Base-by-base conservation (phyloP, 2,797 vertebrate species). In the Hoplostethus mediterraneus region DNA sequence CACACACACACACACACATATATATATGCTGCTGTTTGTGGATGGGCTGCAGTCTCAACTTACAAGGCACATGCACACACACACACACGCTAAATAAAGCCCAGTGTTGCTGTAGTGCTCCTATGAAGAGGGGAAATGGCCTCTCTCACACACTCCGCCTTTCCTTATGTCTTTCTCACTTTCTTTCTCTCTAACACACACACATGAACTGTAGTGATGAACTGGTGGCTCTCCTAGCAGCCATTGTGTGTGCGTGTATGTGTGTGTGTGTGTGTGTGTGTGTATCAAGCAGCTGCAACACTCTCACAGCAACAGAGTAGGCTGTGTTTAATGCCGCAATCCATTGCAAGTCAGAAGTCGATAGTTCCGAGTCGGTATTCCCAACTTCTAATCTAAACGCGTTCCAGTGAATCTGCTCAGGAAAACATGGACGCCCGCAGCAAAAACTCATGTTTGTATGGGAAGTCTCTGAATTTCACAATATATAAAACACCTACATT, bases 61-160 rank as follows among this genome's bases (percentile, higher is more conserved):
- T 54, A 54, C 49, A 45, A 60, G 3, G 3, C 28, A 47, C 58
- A 57, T 9, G 36, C 40, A 49, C 11, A 49, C 14, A 47, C 14
- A 47, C 13, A 57, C 42, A 63, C 36, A 28, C 9, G 2, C 47
- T 54, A 67, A 65, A 77, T 71, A 77, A 62, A 70, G 28, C 7
- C 16, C 11, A 17, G 56, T 3, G 7, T 67, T 21, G 40, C 30
- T 63, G 52, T 67, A 21, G 3, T 49, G 8, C 28, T 49, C 14
- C 47, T 28, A 58, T 75, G 49, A 21, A 73, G 73, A 73, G 21
- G 61, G 78, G 76, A 75, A 70, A 33, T 42, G 11, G 45, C 14
- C 49, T 71, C 70, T 67, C 38, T 51, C 56, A 49, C 30, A 66
- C 51, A 67, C 63, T 64, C 63, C 33, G 4, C 33, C 79, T 74